A percentile compares a stretch with the other conserved stretches of the same genome.
Conservation (phyloP, 2,797 vertebrate species). For the Myripristis jacobus region DNA sequence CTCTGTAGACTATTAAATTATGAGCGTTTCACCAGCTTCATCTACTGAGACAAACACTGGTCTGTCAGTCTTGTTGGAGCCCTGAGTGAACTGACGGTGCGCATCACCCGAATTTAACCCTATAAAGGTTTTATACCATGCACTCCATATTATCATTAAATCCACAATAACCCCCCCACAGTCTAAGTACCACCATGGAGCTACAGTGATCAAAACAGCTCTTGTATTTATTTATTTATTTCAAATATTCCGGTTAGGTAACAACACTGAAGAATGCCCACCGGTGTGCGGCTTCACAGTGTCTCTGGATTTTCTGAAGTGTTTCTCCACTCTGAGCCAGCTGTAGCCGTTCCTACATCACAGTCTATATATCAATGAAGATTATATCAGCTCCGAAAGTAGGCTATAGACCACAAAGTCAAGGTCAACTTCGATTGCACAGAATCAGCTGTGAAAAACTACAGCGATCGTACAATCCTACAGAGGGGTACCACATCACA, state of each 20-base stretch:
- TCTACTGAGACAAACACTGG: constrained; percentile 27
- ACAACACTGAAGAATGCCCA: constrained; percentile 20
- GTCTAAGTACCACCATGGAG: neutral
- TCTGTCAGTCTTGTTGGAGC: constrained; percentile 30
- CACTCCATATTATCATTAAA: constrained; percentile 25
- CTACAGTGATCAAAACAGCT: neutral
- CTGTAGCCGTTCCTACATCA: constrained; percentile 23
- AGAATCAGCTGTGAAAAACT: too few species aligned
- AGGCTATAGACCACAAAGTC: constrained; percentile 28
- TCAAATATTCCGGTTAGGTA: constrained; percentile 22
- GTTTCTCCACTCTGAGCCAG: constrained; percentile 44
- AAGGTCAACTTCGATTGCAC: constrained; percentile 18
- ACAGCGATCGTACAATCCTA: too few species aligned
- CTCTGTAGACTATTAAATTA: constrained; percentile 37
- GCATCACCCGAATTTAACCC: constrained; percentile 29
- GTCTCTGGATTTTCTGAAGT: constrained; percentile 57
- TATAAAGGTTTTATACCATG: neutral
- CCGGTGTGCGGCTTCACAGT: constrained; percentile 43
- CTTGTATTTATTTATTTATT: constrained; percentile 34
- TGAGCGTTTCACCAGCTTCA: constrained; percentile 54
- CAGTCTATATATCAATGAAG: constrained; percentile 39
- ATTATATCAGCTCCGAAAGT: constrained; percentile 57
- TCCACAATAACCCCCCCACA: neutral
- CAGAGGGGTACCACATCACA: too few species aligned
- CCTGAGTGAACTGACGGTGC: neutral